Percentiles rank a stretch among this genome's conserved stretches.
Conservation (phyloP, 2,797 vertebrate genomes). For the Sciurus vulgaris region DNA sequence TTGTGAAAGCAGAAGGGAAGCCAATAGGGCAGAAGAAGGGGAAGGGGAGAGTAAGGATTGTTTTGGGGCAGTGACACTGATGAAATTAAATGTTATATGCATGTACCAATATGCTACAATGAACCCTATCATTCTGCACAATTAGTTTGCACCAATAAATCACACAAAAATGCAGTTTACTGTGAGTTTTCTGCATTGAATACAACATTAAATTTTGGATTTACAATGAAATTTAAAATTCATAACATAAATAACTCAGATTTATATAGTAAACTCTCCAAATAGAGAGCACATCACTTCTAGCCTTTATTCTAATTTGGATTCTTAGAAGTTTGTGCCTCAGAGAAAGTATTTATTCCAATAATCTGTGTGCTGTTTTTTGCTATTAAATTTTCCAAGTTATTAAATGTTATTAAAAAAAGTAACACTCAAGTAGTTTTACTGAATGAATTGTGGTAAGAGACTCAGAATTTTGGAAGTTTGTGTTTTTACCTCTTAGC, state of each 20-base stretch:
- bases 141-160: too few relatives aligned
- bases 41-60: background rate
- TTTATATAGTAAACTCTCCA: background rate
- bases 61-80: background rate
- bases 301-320: background rate
- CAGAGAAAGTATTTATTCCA: background rate
- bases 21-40: background rate
- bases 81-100: background rate
- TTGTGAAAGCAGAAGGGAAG: background rate
- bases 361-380: background rate
- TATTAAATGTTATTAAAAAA: constrained; percentile 14
- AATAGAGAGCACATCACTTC: background rate
- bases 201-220: background rate
- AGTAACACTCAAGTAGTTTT: constrained; percentile 9
- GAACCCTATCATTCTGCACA: background rate
- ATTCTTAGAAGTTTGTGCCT: constrained; percentile 17
- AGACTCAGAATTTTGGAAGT: background rate
- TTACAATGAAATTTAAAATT: background rate
- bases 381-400: constrained; percentile 21
- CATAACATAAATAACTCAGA: background rate
- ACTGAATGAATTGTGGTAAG: background rate
- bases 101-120: background rate
- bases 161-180: too few relatives aligned
- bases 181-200: background rate
- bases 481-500: background rate